Percentiles rank a stretch among this genome's conserved stretches.
These are phyloP conservation scores for Parauchenoglanis ngamensis DNA, from an alignment of 2,797 vertebrate genomes.

Conservation along the genomic window DNA sequence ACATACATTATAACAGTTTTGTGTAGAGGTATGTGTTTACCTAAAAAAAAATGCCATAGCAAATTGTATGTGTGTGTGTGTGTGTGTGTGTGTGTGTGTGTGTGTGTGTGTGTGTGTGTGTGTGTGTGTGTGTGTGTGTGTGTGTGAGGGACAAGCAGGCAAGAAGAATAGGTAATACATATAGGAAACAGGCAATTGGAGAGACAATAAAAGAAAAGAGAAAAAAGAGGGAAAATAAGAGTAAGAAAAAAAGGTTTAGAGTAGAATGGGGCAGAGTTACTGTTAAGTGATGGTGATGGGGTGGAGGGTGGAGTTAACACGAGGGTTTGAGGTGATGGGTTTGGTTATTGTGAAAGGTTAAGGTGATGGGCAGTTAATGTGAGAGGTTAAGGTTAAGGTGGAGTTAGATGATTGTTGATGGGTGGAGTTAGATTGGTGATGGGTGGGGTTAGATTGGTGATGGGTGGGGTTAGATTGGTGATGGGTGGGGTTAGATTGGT, in stretches of 20 bases:
- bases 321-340: not conserved
- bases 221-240: not conserved
- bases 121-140: not conserved
- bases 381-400: no score
- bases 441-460: not conserved
- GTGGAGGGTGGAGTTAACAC: not conserved
- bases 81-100: not conserved
- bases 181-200: not conserved
- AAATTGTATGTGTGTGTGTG: not conserved
- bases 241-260: not conserved
- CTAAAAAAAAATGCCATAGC: not conserved
- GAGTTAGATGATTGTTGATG: not conserved
- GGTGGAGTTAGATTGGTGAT: not conserved
- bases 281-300: not conserved
- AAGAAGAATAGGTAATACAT: not conserved
- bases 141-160: not conserved
- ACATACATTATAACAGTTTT: not conserved
- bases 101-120: not conserved
- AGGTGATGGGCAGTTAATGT: not conserved
- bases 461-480: not conserved
- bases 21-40: not conserved
- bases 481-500: no score
- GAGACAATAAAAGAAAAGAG: not conserved
- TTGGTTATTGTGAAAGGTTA: not conserved
- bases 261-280: not conserved